Conservation (phyloP, 2,113 vertebrate genomes). For the Ursus arctos region DNA sequence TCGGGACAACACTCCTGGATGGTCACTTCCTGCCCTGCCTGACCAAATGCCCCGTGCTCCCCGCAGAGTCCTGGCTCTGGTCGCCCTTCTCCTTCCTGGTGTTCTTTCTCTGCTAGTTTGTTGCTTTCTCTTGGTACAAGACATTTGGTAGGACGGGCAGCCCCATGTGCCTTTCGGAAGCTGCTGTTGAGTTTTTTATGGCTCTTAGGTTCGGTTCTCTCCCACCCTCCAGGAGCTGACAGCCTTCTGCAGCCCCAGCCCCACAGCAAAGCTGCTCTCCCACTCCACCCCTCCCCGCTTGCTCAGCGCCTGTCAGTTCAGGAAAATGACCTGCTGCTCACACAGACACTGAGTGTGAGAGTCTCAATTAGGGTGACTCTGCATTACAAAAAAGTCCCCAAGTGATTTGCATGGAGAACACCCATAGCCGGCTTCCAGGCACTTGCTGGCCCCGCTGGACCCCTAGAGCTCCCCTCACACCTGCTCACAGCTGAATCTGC, state of each 20-base stretch:
- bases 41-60: neutral
- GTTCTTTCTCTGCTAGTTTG: neutral
- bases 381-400: neutral
- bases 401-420: neutral
- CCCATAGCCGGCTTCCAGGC: neutral
- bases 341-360: neutral
- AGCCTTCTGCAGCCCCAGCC: too few species aligned
- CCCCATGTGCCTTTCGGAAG: neutral
- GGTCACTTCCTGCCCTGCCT: slow-evolving; percentile 17
- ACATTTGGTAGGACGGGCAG: fast-evolving
- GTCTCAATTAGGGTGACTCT: neutral
- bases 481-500: neutral
- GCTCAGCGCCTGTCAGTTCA: neutral
- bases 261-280: neutral
- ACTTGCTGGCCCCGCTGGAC: neutral
- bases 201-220: neutral
- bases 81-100: slow-evolving; percentile 35
- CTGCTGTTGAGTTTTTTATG: neutral
- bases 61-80: fast-evolving
- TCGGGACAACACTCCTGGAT: neutral
- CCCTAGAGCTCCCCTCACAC: neutral
- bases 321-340: neutral
- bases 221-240: fast-evolving
- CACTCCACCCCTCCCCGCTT: fast-evolving
- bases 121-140: neutral